Evolutionary conservation across 1,140 invertebrate species (phyloP), one percentile per base, ranked within the genome.

Genomic region (Ips nitidus): DNA sequence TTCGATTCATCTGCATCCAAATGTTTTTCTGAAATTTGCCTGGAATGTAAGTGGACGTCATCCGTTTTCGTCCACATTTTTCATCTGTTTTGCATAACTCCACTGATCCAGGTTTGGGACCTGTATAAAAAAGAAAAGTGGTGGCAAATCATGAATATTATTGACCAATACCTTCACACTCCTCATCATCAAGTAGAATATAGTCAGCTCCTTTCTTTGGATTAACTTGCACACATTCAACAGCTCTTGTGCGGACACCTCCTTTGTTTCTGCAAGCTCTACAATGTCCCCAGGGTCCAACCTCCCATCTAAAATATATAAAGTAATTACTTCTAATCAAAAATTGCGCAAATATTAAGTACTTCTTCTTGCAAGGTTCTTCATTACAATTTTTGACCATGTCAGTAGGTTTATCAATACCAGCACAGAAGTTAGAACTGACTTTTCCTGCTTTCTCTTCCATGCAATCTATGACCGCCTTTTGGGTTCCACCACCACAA

Each of bases 251-350:
- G 41, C 74, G 75, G 1, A 76, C 70, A 4, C 84, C 84, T 37
- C 78, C 77, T 72, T 80, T 79, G 38, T 79, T 78, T 53, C 81
- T 78, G 69, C 84, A 85, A 3, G 82, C 82, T 52, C 73, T 79
- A 71, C 84, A 85, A 42, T 78, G 77, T 50, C 83, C 80, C 84
- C 84, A 85, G 65, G 80, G 80, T 42, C 83, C 83, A 5, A 83
- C 79, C 59, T 82, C 77, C 84, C 84, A 85, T 73, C 84, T 83
- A 53, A 42, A 62, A 39, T 22, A 22, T 22, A 22, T 22, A 22
- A 22, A 22, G 22, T 22, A 4, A 56, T 1, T 56, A 1, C 37
- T 22, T 22, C 2, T 22, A 56, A 56, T 56, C 3, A 8, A 38
- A 56, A 47, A 47, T 5, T 47, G 45, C n/a, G 5, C n/a, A 47